Conservation (phyloP, 2,888 invertebrate genomes). For the Salpingus planirostris region DNA sequence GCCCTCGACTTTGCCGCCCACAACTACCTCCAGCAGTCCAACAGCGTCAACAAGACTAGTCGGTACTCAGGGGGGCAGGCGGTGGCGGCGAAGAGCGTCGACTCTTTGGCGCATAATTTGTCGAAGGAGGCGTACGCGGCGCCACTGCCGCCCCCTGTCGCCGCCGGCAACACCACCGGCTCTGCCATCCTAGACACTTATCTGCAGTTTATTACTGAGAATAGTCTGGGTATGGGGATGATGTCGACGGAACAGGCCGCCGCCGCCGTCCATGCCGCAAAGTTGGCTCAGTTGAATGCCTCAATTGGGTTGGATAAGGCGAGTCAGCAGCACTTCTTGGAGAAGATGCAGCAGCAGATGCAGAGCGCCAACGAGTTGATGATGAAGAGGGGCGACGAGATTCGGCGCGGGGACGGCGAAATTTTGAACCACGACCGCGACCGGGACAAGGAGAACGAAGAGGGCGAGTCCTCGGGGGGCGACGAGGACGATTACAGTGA, state of each 20-base stretch:
- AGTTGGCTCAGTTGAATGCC: slow-evolving; percentile 68
- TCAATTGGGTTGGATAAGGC: slow-evolving; percentile 45
- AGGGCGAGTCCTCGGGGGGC: slow-evolving; percentile 45
- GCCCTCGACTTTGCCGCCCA: slow-evolving; percentile 35
- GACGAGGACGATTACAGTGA: slow-evolving; percentile 49
- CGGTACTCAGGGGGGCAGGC: slow-evolving; percentile 43
- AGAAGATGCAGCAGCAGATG: slow-evolving; percentile 56
- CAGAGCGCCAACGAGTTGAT: slow-evolving; percentile 47
- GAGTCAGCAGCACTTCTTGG: slow-evolving; percentile 51
- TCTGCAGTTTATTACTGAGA: slow-evolving; percentile 80
- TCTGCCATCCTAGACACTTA: slow-evolving; percentile 81
- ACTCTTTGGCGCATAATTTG: slow-evolving; percentile 52
- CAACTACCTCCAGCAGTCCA: slow-evolving; percentile 32
- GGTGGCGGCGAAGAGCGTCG: slow-evolving; percentile 59
- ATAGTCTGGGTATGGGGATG: slow-evolving; percentile 61
- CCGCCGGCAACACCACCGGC: slow-evolving; percentile 49
- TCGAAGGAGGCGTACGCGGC: slow-evolving; percentile 62
- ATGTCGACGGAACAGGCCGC: slow-evolving; percentile 54
- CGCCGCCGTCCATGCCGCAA: slow-evolving; percentile 67
- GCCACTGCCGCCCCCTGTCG: slow-evolving; percentile 42
- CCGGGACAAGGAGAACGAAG: slow-evolving; percentile 34
- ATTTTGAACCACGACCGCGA: slow-evolving; percentile 48
- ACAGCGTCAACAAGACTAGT: slow-evolving; percentile 41
- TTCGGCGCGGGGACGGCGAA: slow-evolving; percentile 45
- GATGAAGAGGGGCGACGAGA: slow-evolving; percentile 39